A percentile compares a stretch with the other conserved stretches of the same genome.
These are phyloP conservation scores for Sebastes taczanowskii DNA, from an alignment of 2,797 vertebrate genomes.

Conservation along the genomic window DNA sequence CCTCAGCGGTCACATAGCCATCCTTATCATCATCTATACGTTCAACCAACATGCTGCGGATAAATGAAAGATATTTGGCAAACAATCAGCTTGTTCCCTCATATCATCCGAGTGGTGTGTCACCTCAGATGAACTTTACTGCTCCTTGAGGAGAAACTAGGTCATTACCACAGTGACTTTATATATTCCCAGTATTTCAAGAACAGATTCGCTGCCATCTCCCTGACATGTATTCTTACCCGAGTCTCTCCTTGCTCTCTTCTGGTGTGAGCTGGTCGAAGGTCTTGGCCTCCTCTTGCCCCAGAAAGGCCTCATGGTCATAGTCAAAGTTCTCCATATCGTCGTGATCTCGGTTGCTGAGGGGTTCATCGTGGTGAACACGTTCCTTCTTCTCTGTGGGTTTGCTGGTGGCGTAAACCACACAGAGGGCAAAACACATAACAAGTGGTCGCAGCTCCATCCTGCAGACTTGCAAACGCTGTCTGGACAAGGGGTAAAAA, in stretches of 20 bases:
- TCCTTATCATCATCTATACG: conserved; percentile 95
- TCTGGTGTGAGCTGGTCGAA: conserved; percentile 97
- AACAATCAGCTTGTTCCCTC: background rate
- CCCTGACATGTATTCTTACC: conserved; percentile 77
- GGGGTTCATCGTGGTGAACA: conserved; percentile 89
- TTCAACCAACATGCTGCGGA: conserved; percentile 91
- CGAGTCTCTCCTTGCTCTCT: conserved; percentile 96
- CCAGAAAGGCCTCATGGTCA: conserved; percentile 98
- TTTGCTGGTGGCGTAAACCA: conserved; percentile 88
- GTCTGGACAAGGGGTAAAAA: background rate
- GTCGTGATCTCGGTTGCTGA: conserved; percentile 90
- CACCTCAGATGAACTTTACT: background rate
- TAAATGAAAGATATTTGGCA: conserved; percentile 11
- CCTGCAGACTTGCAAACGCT: conserved; percentile 9
- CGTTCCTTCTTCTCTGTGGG: conserved; percentile 97
- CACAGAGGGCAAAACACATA: conserved; percentile 87
- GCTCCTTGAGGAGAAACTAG: conserved; percentile 3
- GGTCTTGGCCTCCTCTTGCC: conserved; percentile 94
- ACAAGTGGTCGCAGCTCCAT: conserved; percentile 88
- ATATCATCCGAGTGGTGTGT: background rate
- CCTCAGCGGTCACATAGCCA: conserved; percentile 91
- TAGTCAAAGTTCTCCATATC: conserved; percentile 94
- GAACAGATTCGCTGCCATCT: background rate
- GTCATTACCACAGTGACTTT: background rate
- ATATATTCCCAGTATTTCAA: background rate